Conservation (phyloP, 2,113 vertebrate genomes). For the Osmerus eperlanus region DNA sequence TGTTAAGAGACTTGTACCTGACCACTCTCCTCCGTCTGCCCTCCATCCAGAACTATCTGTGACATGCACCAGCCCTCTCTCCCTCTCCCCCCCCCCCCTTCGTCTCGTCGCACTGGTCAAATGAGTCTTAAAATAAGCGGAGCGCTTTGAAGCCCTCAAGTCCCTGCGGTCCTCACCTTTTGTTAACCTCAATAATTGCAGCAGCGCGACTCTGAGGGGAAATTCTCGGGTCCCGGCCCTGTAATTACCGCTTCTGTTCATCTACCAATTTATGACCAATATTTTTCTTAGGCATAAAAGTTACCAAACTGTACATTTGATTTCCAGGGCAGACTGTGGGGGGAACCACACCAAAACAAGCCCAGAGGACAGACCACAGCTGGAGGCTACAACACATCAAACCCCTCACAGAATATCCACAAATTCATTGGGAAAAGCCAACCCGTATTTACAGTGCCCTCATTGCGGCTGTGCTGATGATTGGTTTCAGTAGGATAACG, state of each 20-base stretch:
- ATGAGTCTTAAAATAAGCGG: slow-evolving; percentile 26
- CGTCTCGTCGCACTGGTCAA: slow-evolving; percentile 19
- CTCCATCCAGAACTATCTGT: slow-evolving; percentile 43
- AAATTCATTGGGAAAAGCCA: slow-evolving; percentile 59
- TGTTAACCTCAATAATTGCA: slow-evolving; percentile 64
- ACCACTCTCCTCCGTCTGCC: slow-evolving; percentile 58
- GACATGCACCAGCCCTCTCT: slow-evolving; percentile 28
- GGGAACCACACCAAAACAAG: slow-evolving; percentile 64
- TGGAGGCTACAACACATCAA: slow-evolving; percentile 60
- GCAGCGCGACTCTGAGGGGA: slow-evolving; percentile 45
- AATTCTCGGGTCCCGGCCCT: slow-evolving; percentile 48
- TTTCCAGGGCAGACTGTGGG: slow-evolving; percentile 56
- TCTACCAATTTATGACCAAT: slow-evolving; percentile 62
- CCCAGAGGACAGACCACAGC: slow-evolving; percentile 57
- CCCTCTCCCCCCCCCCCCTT: background rate
- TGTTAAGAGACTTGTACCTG: slow-evolving; percentile 73
- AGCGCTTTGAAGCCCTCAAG: slow-evolving; percentile 40
- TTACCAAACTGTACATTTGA: slow-evolving; percentile 59
- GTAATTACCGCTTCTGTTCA: slow-evolving; percentile 61
- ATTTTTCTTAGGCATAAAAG: slow-evolving; percentile 64
- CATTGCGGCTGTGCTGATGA: slow-evolving; percentile 45
- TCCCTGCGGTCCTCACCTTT: slow-evolving; percentile 31
- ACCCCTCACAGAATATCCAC: slow-evolving; percentile 48
- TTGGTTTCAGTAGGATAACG: slow-evolving; percentile 58
- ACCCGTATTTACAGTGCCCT: slow-evolving; percentile 54